Evolutionary conservation across 2,113 vertebrate genomes (phyloP), one percentile per base, ranked within the genome.

Genomic region (Chaetorhynchus papuensis): DNA sequence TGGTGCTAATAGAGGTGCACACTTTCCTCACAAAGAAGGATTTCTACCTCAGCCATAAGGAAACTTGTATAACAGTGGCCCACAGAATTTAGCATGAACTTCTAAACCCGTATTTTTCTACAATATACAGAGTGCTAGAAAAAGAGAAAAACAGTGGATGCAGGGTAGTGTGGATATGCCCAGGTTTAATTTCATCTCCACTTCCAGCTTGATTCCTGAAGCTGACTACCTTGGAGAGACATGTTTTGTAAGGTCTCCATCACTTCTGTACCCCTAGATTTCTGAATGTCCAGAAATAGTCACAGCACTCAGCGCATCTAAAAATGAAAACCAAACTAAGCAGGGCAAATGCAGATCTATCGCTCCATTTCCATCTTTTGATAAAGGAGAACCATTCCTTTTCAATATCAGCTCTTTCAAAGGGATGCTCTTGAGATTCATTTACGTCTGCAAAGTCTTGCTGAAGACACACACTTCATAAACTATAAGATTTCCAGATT

Each of bases 1-100:
- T 26, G 81, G 95, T 90, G 93, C 77, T 94, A 71, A 87, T 1
- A 91, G 91, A 94, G 84, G 78, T 85, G 87, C 70, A 76, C 77
- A 9, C 54, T 94, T 70, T 68, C 61, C 70, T 91, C 91, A 91
- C 68, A 86, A 92, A 89, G 79, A n/a, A 80, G 21, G 72, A 81
- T 50, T 90, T 89, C 83, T 90, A 35, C 69, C 69, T 92, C 69
- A 80, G 53, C 54, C 77, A 3, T 22, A 53, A 79, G 66, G 61
- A 79, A 87, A 82, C 37, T 42, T 64, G 37, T 31, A 15, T 65
- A 89, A 84, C 28, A 31, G 26, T 19, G 30, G 49, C 60, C 56
- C 65, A 64, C 31, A 63, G n/a, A 76, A 89, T 64, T 75, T 27
- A 77, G 28, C 28, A 11, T 35, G 31, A 93, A 71, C 61, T 87